Base-by-base conservation (phyloP, 2,797 vertebrate species). In the Anniella stebbinsi region DNA sequence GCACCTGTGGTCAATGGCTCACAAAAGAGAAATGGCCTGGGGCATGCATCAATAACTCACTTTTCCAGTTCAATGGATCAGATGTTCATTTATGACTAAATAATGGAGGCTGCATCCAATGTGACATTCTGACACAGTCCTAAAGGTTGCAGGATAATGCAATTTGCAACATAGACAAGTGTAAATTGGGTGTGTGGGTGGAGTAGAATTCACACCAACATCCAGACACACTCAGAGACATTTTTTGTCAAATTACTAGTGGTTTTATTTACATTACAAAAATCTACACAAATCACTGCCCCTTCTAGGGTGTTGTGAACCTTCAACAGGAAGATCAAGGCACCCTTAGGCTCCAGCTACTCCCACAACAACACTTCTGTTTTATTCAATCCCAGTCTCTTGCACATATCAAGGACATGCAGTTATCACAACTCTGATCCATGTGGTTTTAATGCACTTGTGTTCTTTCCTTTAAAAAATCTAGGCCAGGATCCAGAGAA, bases 201-300 rank as follows among this genome's bases (percentile, higher is more conserved):
- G 33, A 66, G 45, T 51, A n/a, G 21, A 60, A 78, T 67, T 28
- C 63, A 87, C 21, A 51, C 7, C 28, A 63, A 63, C 28, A 38
- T 28, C 54, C 23, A 84, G 38, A 21, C 28, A 57, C 8, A 80
- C 33, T 69, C 1, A 41, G 25, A 89, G 18, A 67, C 18, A 69
- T 38, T n/a, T 45, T 9, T 66, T 69, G 30, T 69, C n/a, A 33
- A 54, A 45, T 82, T 66, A 76, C n/a, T n/a, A 2, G 70, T 66
- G 87, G 28, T 45, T 90, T 90, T 83, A 76, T 86, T 81, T 86
- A 51, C 45, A 90, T 80, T 84, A 28, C 38, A 57, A 67, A 75
- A 83, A 83, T 41, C 76, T 17, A 41, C 33, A 77, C 21, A 77
- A 41, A 69, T 70, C 7, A 41, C 23, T 69, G 33, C 25, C 17